Evolutionary conservation across 2,797 vertebrate genomes (phyloP).

Genomic region (Ambastaia sidthimunki): DNA sequence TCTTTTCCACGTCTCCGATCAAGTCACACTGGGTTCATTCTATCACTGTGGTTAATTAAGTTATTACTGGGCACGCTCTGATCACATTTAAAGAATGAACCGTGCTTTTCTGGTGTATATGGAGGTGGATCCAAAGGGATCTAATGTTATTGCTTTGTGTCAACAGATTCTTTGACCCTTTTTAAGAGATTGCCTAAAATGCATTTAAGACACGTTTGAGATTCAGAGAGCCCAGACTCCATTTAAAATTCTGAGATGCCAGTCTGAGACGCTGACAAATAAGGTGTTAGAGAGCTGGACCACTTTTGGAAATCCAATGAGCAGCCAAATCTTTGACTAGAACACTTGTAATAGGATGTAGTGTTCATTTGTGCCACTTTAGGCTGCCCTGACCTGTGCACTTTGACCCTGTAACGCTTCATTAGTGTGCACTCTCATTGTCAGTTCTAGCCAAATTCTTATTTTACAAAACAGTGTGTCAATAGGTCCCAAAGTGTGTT

Average conservation of each 20-base stretch:
- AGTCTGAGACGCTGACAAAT: constrained; percentile 36
- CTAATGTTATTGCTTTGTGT: constrained; percentile 31
- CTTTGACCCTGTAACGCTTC: constrained; percentile 35
- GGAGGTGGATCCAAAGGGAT: constrained; percentile 16
- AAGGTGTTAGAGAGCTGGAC: constrained; percentile 4
- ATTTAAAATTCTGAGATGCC: no score
- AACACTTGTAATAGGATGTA: constrained; percentile 21
- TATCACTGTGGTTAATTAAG: constrained; percentile 36
- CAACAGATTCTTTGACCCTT: constrained; percentile 22
- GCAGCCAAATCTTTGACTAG: constrained; percentile 5
- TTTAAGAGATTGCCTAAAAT: constrained; percentile 55
- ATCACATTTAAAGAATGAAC: constrained; percentile 35
- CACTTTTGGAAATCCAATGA: constrained; percentile 26
- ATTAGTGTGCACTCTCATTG: constrained; percentile 8
- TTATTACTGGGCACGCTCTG: constrained; percentile 23
- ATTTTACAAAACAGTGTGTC: background rate
- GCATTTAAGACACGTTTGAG: constrained; percentile 44
- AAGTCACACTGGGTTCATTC: constrained; percentile 33
- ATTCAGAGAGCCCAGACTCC: background rate
- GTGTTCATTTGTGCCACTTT: constrained; percentile 19
- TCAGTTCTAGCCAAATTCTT: background rate
- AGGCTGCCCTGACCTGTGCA: constrained; percentile 44
- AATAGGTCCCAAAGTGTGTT: background rate
- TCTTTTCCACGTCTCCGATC: constrained; percentile 33
- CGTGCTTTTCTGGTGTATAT: background rate